Conservation (phyloP, 2,888 invertebrate genomes). For the Neuroscelio doddi region DNA sequence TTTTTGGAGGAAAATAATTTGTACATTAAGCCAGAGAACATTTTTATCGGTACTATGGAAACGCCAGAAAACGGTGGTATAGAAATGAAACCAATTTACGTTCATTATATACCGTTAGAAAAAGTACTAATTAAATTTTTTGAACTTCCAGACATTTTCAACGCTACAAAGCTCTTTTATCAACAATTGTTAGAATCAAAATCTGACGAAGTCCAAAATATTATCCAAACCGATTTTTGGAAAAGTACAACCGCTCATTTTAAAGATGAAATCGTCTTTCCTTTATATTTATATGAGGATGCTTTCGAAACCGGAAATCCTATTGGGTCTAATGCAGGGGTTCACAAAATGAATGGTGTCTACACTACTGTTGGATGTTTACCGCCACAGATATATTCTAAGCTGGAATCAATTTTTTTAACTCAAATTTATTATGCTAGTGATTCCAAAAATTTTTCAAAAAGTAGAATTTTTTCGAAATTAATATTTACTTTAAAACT, state of each 20-base stretch:
- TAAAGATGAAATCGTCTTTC: constrained; percentile 11
- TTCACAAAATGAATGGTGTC: constrained; percentile 24
- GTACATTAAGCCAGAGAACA: neutral
- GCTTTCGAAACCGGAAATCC: constrained; percentile 17
- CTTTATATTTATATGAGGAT: constrained; percentile 19
- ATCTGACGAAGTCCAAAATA: constrained; percentile 10
- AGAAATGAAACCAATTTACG: constrained; percentile 9
- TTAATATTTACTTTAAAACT: constrained; percentile 1
- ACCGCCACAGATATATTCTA: constrained; percentile 8
- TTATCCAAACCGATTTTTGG: constrained; percentile 22
- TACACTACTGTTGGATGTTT: constrained; percentile 15
- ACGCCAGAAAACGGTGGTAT: neutral
- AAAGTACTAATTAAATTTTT: constrained; percentile 2
- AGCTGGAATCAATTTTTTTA: constrained; percentile 14
- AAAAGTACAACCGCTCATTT: constrained; percentile 2
- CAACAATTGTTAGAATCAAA: neutral
- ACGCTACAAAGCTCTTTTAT: neutral
- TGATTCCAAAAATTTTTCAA: constrained; percentile 2
- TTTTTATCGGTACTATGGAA: constrained; percentile 14
- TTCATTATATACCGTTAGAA: constrained; percentile 10
- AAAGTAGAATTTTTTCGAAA: constrained; percentile 5
- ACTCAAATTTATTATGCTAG: constrained; percentile 10
- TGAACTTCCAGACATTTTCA: constrained; percentile 13
- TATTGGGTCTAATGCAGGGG: constrained; percentile 2
- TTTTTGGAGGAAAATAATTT: constrained; percentile 1